A percentile compares a stretch with the other conserved stretches of the same genome.
Conservation (phyloP, 2,888 invertebrate species). For the Maniola hyperantus region DNA sequence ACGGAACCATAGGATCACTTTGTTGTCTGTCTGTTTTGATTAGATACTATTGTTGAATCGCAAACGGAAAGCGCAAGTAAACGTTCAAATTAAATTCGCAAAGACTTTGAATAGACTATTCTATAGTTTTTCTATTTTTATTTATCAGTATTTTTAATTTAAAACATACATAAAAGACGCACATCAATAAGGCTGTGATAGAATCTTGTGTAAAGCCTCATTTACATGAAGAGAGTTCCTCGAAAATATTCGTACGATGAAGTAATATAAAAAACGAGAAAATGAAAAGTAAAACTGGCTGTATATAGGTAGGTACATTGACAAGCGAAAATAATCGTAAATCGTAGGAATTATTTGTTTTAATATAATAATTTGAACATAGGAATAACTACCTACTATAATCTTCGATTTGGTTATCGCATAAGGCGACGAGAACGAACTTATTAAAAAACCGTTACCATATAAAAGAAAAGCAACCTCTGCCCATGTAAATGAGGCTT, state of each 20-base stretch:
- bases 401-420: too few relatives aligned
- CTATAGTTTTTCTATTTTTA: not conserved
- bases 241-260: not conserved
- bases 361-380: too few relatives aligned
- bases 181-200: conserved; percentile 81
- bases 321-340: not conserved
- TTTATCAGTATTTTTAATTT: conserved; percentile 5
- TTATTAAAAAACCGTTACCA: too few relatives aligned
- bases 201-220: conserved; percentile 53
- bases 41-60: too few relatives aligned
- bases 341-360: too few relatives aligned
- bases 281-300: not conserved
- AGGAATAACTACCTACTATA: too few relatives aligned
- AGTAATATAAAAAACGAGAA: not conserved
- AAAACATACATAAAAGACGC: conserved; percentile 58
- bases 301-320: not conserved
- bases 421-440: too few relatives aligned
- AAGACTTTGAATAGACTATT: not conserved
- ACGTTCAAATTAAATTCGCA: not conserved
- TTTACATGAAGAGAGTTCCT: conserved; percentile 25
- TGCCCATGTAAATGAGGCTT: conserved; percentile 5
- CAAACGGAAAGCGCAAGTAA: not conserved
- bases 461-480: too few relatives aligned
- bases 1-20: too few relatives aligned
- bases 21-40: too few relatives aligned